Evolutionary conservation across 2,888 invertebrate genomes (phyloP).

Genomic region (Ptychoptera albimana): DNA sequence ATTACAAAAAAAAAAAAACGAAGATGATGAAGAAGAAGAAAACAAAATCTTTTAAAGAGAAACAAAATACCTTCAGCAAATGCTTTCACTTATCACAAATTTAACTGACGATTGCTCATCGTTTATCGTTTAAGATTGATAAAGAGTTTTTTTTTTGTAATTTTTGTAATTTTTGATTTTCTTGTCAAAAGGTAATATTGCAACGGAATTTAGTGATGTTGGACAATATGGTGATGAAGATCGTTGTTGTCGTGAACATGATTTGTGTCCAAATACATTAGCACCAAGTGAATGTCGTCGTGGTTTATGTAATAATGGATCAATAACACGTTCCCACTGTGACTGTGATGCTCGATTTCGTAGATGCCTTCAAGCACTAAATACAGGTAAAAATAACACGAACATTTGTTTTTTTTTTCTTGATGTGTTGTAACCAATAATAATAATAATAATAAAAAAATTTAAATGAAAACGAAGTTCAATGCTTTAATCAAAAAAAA

Average conservation of each 20-base stretch:
- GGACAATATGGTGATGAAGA: conserved; percentile 48
- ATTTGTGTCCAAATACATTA: conserved; percentile 47
- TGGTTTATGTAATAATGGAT: conserved; percentile 49
- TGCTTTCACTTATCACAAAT: not conserved
- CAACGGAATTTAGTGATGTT: conserved; percentile 43
- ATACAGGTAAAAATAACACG: conserved; percentile 27
- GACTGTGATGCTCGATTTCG: conserved; percentile 57
- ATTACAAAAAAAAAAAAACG: too few species aligned
- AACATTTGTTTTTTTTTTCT: too few species aligned
- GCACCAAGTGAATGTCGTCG: conserved; percentile 39
- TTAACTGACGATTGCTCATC: not conserved
- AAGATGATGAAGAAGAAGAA: too few species aligned
- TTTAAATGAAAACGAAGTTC: not conserved
- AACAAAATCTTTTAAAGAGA: too few species aligned
- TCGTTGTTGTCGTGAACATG: conserved; percentile 56
- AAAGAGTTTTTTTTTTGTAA: not conserved
- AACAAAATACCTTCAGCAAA: too few species aligned
- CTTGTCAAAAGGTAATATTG: conserved; percentile 36
- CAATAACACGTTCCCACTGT: conserved; percentile 55
- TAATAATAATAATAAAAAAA: too few species aligned
- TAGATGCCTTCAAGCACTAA: conserved; percentile 47
- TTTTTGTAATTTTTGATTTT: not conserved
- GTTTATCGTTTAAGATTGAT: not conserved
- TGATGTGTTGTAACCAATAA: too few species aligned
- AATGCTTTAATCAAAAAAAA: not conserved